Base-by-base conservation (phyloP, 2,888 invertebrate genomes). In the Platycheirus albimanus region DNA sequence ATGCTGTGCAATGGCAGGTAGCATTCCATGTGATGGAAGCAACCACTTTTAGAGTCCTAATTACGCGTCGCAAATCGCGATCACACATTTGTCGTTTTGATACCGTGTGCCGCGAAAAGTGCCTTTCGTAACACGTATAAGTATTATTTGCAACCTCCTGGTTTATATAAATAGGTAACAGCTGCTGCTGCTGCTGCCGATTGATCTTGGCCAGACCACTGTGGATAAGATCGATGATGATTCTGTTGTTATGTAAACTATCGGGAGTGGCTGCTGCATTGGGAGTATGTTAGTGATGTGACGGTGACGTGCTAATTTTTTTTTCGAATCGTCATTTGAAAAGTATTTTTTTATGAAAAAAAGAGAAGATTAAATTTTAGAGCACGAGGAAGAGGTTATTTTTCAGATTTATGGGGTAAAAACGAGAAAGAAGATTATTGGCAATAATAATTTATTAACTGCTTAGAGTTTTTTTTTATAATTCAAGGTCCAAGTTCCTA, bases 51-150 rank as follows among this genome's bases (percentile, higher is more conserved):
- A 69, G 64, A 78, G 83, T 78, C 78, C 78, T 83, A 83, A 83
- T 83, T 83, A 83, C 83, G 78, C 83, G 72, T 83, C 83, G 69
- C 83, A 83, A 83, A 83, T 78, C 78, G 83, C 78, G 78, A 78
- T 78, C 83, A 69, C 83, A 83, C 83, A 83, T 83, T 77, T 83
- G 83, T 72, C 78, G 77, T 64, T 67, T 30, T 69, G 56, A 77
- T 66, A 69, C 58, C 6, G 61, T 10, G 66, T 47, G 70, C 10
- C 70, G 43, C 47, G 24, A 51, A 58, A 70, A 75, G 76, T 76
- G 76, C 76, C 71, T 71, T 54, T 28, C 24, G 2, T 63, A 71
- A 71, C 76, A 76, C 76, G 76, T 81, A 11, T 41, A 43, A 17
- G 10, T 47, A 28, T 24, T 33, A 30, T 11, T 24, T 33, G 10